These are phyloP conservation scores for Chymomyza amoena DNA, from an alignment of 2,888 invertebrate species.

Conservation along the genomic window DNA sequence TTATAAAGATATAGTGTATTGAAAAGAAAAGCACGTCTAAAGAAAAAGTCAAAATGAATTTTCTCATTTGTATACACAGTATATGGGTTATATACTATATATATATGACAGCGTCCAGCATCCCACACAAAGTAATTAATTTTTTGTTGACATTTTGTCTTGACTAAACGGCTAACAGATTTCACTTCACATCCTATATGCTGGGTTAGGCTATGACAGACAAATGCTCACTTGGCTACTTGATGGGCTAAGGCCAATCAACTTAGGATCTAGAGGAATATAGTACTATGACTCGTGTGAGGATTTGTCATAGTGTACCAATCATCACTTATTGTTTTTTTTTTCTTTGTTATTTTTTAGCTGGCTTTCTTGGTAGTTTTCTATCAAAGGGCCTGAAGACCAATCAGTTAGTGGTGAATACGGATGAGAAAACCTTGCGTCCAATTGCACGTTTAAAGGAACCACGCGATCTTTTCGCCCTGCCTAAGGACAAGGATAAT, in stretches of 20 bases:
- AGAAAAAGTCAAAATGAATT: background rate
- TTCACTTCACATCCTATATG: background rate
- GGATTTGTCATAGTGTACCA: too few species aligned
- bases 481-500: slow-evolving; percentile 83
- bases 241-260: background rate
- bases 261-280: background rate
- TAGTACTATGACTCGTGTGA: background rate
- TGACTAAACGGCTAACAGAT: slow-evolving; percentile 21
- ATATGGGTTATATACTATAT: background rate
- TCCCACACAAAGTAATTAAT: slow-evolving; percentile 36
- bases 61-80: background rate
- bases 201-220: background rate
- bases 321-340: background rate
- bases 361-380: slow-evolving; percentile 78
- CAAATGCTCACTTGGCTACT: background rate
- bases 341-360: slow-evolving; percentile 13
- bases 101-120: background rate
- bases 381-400: slow-evolving; percentile 81
- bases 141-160: slow-evolving; percentile 34
- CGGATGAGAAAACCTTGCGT: slow-evolving; percentile 83
- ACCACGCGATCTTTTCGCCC: slow-evolving; percentile 85
- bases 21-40: background rate
- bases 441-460: slow-evolving; percentile 84
- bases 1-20: slow-evolving; percentile 1
- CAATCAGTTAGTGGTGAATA: slow-evolving; percentile 85